Conservation (phyloP, 30 jellyfish, hydroid and myxozoan species). For the Pelagia noctiluca region DNA sequence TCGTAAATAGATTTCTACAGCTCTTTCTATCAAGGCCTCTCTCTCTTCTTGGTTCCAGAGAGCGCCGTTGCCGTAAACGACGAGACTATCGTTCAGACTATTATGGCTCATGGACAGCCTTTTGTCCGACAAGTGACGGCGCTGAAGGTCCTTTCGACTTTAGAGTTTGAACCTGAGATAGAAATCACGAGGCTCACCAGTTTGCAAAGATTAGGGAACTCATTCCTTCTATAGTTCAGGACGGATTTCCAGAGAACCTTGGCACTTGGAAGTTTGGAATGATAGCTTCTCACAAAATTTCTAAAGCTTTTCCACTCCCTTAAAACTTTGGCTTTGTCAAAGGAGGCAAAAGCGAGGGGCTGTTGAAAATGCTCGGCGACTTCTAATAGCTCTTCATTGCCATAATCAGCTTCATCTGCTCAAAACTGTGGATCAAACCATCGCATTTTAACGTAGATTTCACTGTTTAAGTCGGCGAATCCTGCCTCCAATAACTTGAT, state of each 20-base stretch:
- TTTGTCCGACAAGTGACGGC: constrained; percentile 29
- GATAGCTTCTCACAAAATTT: constrained; percentile 25
- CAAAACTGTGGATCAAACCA: constrained; percentile 39
- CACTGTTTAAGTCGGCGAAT: constrained; percentile 29
- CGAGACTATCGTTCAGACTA: constrained; percentile 18
- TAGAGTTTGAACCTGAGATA: too few relatives aligned
- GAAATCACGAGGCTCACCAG: constrained; percentile 21
- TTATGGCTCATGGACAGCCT: constrained; percentile 26
- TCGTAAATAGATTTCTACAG: neutral
- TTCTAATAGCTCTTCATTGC: constrained; percentile 14
- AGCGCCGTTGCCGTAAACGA: constrained; percentile 27
- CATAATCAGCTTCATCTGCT: constrained; percentile 31
- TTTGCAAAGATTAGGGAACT: constrained; percentile 37
- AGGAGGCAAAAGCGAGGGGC: constrained; percentile 37
- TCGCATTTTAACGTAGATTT: constrained; percentile 32
- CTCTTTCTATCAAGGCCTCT: constrained; percentile 40
- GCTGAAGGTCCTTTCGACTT: too few relatives aligned
- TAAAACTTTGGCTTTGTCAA: constrained; percentile 16
- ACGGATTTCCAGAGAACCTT: constrained; percentile 45
- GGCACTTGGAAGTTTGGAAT: constrained; percentile 14
- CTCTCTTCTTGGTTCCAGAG: constrained; percentile 39
- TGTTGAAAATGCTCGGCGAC: constrained; percentile 31
- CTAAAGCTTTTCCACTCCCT: constrained; percentile 54
- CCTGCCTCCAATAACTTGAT: neutral
- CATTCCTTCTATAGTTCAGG: constrained; percentile 3